phyloP scores from a whole-genome alignment of 1,140 invertebrate genomes.

The Dermatophagoides farinae region DNA sequence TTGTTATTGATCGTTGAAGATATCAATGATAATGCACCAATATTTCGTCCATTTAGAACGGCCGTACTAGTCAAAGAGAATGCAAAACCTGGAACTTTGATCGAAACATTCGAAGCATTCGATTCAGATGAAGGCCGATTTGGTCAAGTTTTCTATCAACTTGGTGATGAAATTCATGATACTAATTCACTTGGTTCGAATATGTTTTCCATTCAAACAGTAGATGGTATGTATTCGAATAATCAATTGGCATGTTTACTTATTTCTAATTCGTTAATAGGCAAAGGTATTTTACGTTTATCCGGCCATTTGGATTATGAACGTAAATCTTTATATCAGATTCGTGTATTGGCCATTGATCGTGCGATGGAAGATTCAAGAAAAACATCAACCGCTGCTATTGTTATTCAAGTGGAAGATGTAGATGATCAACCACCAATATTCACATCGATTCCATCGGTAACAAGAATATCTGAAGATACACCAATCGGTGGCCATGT shows the following conservation, averaged over 20 bases:
- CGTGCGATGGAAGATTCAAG: slow-evolving; percentile 20
- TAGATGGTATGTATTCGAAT: slow-evolving; percentile 29
- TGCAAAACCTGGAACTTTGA: slow-evolving; percentile 36
- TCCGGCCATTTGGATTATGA: slow-evolving; percentile 63
- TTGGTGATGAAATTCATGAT: slow-evolving; percentile 11
- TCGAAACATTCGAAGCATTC: slow-evolving; percentile 60
- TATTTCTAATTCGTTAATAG: slow-evolving; percentile 21
- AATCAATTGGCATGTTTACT: not conserved
- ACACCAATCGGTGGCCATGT: slow-evolving; percentile 52
- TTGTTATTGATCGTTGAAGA: slow-evolving; percentile 54
- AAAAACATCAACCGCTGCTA: slow-evolving; percentile 64
- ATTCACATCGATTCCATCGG: slow-evolving; percentile 61
- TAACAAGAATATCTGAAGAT: slow-evolving; percentile 67
- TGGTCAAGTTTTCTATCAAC: slow-evolving; percentile 44
- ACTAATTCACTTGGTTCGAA: not conserved
- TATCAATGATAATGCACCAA: slow-evolving; percentile 60
- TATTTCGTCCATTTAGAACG: slow-evolving; percentile 62
- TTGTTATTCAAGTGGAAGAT: slow-evolving; percentile 65
- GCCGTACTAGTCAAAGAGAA: slow-evolving; percentile 42
- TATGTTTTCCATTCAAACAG: slow-evolving; percentile 53
- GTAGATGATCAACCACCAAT: slow-evolving; percentile 75
- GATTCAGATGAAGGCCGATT: slow-evolving; percentile 75
- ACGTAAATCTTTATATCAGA: slow-evolving; percentile 61
- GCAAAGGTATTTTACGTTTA: slow-evolving; percentile 62
- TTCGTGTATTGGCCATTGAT: slow-evolving; percentile 51